Percentiles rank a stretch among this genome's conserved stretches.
phyloP scores from a whole-genome alignment of 2,113 vertebrate genomes.

The Corynorhinus townsendii region DNA sequence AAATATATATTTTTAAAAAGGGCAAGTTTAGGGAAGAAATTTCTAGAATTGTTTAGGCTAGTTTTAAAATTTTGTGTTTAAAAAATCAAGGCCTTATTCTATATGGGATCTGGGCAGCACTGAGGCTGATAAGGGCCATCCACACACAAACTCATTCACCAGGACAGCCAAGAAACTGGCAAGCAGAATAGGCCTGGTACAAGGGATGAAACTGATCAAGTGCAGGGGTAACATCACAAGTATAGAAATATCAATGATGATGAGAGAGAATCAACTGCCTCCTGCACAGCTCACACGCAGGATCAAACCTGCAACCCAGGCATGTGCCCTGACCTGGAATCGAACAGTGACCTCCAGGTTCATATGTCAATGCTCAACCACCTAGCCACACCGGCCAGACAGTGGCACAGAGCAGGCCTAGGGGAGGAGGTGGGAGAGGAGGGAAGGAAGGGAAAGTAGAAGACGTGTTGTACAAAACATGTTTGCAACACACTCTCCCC shows the following conservation, averaged over 20 bases:
- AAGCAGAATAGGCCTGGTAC: background rate
- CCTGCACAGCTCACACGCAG: too few relatives aligned
- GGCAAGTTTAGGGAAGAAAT: background rate
- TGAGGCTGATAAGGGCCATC: background rate
- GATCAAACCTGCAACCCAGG: too few relatives aligned
- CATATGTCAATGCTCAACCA: too few relatives aligned
- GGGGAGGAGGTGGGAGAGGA: background rate
- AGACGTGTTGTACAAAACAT: conserved; percentile 69
- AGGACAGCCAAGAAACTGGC: background rate
- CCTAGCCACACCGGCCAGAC: too few relatives aligned
- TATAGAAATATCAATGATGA: too few relatives aligned
- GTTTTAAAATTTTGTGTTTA: background rate
- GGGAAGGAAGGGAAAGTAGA: conserved; percentile 6
- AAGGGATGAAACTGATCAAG: background rate
- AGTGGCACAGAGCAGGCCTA: background rate
- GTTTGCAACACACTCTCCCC: conserved; percentile 69
- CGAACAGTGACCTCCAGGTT: too few relatives aligned
- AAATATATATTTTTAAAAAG: too few relatives aligned
- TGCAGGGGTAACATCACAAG: too few relatives aligned
- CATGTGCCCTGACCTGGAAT: too few relatives aligned
- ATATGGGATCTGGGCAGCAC: background rate
- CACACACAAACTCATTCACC: conserved; percentile 5
- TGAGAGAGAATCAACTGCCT: too few relatives aligned
- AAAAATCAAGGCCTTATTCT: conserved; percentile 27
- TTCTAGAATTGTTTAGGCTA: background rate